phyloP scores from a whole-genome alignment of 37 sponge, comb jelly and placozoan genomes.

The Ephydatia muelleri region DNA sequence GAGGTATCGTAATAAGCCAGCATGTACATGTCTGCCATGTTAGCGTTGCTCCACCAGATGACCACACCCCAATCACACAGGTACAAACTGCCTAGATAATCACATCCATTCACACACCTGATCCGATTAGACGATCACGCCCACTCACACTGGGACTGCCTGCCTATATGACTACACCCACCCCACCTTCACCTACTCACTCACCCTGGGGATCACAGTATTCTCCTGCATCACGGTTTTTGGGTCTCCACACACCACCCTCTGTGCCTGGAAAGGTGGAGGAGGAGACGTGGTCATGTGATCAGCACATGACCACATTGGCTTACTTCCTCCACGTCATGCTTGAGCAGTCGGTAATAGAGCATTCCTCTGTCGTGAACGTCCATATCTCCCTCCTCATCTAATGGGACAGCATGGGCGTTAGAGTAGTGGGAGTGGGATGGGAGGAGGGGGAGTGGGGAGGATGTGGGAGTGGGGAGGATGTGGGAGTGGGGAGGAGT shows the following conservation, averaged over 20 bases:
- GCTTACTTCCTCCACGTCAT: slow-evolving; percentile 53
- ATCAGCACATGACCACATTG: slow-evolving; percentile 5
- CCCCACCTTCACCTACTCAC: too few species aligned
- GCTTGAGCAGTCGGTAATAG: slow-evolving; percentile 91
- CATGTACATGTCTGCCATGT: too few species aligned
- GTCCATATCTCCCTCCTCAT: slow-evolving; percentile 93
- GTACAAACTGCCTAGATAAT: not conserved
- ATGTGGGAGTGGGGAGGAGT: not conserved
- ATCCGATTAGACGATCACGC: not conserved
- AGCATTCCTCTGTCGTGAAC: slow-evolving; percentile 90
- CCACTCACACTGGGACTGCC: not conserved
- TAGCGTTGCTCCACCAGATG: too few species aligned
- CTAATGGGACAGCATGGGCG: slow-evolving; percentile 28
- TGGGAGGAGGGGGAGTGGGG: slow-evolving; percentile 17
- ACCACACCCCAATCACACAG: not conserved
- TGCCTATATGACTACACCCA: not conserved
- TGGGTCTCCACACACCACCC: slow-evolving; percentile 61
- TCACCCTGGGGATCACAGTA: slow-evolving; percentile 64
- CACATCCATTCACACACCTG: not conserved
- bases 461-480: slow-evolving; percentile 10
- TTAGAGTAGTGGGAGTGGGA: slow-evolving; percentile 1
- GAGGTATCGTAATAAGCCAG: too few species aligned
- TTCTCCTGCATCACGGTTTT: slow-evolving; percentile 55
- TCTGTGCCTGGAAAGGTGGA: slow-evolving; percentile 39
- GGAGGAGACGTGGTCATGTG: not conserved